Conservation (phyloP, 2,797 vertebrate genomes). For the Sebastes diploproa region DNA sequence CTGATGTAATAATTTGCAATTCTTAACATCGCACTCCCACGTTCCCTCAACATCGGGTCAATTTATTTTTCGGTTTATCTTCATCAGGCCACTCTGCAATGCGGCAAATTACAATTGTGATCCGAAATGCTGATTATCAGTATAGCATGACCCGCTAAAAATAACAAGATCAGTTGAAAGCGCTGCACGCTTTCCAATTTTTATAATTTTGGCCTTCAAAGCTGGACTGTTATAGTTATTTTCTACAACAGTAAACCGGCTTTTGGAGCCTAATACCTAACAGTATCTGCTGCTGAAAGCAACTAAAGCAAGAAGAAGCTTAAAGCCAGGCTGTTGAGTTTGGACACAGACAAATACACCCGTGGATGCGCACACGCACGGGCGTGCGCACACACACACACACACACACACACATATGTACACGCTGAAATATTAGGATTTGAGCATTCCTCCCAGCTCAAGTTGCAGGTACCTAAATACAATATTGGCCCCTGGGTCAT, state of each 20-base stretch:
- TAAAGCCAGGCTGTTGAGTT: constrained; percentile 46
- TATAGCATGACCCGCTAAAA: not conserved
- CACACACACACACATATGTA: not conserved
- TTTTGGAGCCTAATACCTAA: constrained; percentile 34
- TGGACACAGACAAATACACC: constrained; percentile 34
- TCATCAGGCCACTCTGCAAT: constrained; percentile 40
- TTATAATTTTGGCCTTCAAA: constrained; percentile 22
- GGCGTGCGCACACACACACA: not conserved
- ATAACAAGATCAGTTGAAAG: constrained; percentile 14
- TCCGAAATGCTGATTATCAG: constrained; percentile 35
- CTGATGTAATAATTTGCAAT: constrained; percentile 66
- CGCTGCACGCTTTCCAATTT: constrained; percentile 3
- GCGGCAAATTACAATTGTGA: constrained; percentile 24
- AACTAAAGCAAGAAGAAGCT: constrained; percentile 48
- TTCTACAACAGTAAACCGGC: constrained; percentile 43
- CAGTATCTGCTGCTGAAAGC: constrained; percentile 48
- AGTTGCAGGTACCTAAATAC: constrained; percentile 63
- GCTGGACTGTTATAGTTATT: constrained; percentile 27
- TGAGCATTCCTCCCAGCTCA: constrained; percentile 49
- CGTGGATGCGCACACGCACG: not conserved
- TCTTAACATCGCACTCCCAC: constrained; percentile 6
- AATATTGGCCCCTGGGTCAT: constrained; percentile 59
- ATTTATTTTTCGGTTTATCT: constrained; percentile 10
- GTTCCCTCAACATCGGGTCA: constrained; percentile 17
- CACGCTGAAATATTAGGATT: constrained; percentile 31